phyloP scores from a whole-genome alignment of 2,113 vertebrate species.

The Edolisoma coerulescens region DNA sequence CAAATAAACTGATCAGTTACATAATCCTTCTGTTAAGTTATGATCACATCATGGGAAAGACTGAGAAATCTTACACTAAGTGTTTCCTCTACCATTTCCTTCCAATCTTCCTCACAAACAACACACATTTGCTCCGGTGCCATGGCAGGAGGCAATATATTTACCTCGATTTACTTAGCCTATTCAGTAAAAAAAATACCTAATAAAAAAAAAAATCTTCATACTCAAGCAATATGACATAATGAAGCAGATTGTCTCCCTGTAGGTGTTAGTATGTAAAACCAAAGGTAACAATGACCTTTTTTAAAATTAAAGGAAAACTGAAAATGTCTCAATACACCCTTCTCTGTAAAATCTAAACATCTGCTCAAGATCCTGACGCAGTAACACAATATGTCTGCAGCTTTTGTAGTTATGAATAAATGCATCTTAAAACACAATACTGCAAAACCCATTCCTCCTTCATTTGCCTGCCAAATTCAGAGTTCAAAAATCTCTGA shows the following conservation, averaged over 20 bases:
- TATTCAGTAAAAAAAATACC: neutral
- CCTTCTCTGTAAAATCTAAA: neutral
- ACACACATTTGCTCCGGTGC: neutral
- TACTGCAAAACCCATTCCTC: neutral
- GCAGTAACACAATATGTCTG: conserved; percentile 31
- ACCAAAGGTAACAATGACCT: neutral
- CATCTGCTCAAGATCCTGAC: conserved; percentile 32
- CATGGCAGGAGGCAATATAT: neutral
- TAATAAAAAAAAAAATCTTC: neutral
- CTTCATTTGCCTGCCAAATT: conserved; percentile 3
- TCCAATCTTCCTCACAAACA: neutral
- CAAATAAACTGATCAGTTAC: neutral
- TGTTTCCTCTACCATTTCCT: neutral
- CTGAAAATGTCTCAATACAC: neutral
- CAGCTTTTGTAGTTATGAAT: conserved; percentile 1
- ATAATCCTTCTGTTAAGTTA: neutral
- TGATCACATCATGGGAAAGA: neutral
- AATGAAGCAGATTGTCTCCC: neutral
- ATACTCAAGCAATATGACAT: neutral
- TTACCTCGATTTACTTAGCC: neutral
- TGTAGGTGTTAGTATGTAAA: neutral
- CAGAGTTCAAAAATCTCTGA: conserved; percentile 23
- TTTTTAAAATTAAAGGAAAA: neutral
- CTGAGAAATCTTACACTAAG: neutral
- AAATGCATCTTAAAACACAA: conserved; percentile 37